phyloP scores from a whole-genome alignment of 2,797 vertebrate genomes.

The Melanotaenia parkinsoni region DNA sequence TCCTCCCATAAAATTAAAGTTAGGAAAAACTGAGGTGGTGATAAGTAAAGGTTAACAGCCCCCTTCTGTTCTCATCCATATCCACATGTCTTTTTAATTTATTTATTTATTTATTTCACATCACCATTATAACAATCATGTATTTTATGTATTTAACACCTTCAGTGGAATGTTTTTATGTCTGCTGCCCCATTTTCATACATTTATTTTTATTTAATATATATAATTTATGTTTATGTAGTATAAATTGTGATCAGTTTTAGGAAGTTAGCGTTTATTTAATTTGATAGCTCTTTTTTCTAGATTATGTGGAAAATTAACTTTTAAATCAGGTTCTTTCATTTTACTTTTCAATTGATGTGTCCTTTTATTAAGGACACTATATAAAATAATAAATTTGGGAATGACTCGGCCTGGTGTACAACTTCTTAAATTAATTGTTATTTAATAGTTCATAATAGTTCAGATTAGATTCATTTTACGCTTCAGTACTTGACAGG shows the following conservation, averaged over 20 bases:
- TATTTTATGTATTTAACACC: too few species aligned
- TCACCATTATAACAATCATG: too few species aligned
- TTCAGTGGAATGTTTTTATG: too few species aligned
- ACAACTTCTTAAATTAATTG: background rate
- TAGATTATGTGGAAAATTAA: background rate
- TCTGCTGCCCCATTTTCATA: too few species aligned
- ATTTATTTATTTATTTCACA: too few species aligned
- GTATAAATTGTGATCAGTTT: background rate
- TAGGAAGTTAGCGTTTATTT: background rate
- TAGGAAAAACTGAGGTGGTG: too few species aligned
- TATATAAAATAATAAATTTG: background rate
- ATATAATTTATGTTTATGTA: too few species aligned
- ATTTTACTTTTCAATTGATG: background rate
- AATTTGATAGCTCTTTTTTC: background rate
- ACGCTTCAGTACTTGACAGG: background rate
- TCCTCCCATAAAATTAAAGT: too few species aligned
- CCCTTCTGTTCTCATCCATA: too few species aligned
- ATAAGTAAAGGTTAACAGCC: too few species aligned
- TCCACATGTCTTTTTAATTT: too few species aligned
- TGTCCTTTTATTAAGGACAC: background rate
- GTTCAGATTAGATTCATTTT: background rate
- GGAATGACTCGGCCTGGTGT: background rate
- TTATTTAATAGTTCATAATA: background rate
- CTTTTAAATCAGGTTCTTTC: background rate
- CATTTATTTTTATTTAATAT: too few species aligned